Conservation (phyloP, 2,888 invertebrate species). For the Hypercompe scribonia region DNA sequence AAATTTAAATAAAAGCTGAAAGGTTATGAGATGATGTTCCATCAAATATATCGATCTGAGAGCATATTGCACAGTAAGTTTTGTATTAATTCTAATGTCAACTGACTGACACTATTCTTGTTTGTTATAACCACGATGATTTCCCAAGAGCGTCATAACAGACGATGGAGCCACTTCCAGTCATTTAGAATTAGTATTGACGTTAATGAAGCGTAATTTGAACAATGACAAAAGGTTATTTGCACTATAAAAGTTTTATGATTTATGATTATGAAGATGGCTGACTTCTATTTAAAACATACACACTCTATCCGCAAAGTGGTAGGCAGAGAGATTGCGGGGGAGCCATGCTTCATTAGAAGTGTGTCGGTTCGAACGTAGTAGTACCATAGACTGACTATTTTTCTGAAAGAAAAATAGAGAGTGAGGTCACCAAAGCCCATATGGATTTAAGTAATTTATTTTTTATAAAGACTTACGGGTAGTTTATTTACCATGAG, state of each 20-base stretch:
- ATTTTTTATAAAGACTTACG: no score
- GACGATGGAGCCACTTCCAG: background rate
- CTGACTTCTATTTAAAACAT: no score
- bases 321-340: no score
- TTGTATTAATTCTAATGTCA: background rate
- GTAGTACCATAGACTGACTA: no score
- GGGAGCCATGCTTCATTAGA: no score
- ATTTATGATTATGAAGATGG: background rate
- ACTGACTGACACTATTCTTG: background rate
- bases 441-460: no score
- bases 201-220: background rate
- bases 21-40: background rate
- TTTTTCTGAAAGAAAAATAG: no score
- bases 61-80: background rate
- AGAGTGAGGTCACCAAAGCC: no score
- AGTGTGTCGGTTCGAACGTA: no score
- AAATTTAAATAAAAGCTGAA: background rate
- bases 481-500: no score
- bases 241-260: background rate
- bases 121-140: background rate
- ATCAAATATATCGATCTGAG: background rate
- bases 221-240: background rate
- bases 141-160: conserved; percentile 12
- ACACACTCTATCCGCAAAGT: no score
- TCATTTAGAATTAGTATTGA: background rate